These are phyloP conservation scores for Gandaritis pyraliata DNA, from an alignment of 2,888 invertebrate genomes.

Conservation along the genomic window DNA sequence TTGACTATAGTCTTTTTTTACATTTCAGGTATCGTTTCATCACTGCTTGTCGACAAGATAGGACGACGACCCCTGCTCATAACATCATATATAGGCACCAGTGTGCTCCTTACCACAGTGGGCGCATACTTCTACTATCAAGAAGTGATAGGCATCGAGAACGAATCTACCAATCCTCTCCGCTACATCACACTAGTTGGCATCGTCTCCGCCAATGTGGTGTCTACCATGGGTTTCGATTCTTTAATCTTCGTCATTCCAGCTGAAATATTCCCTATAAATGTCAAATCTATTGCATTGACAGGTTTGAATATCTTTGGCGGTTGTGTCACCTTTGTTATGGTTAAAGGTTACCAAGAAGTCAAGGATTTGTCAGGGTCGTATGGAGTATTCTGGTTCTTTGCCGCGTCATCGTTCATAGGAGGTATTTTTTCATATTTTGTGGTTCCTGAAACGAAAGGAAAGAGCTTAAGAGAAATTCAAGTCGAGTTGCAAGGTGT, in stretches of 20 bases:
- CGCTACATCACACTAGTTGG: conserved; percentile 71
- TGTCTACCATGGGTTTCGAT: conserved; percentile 74
- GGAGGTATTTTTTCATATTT: conserved; percentile 77
- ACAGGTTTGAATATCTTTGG: conserved; percentile 76
- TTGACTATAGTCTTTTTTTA: neutral
- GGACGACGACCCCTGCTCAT: conserved; percentile 80
- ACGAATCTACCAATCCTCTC: conserved; percentile 52
- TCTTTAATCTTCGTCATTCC: conserved; percentile 79
- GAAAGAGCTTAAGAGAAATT: conserved; percentile 82
- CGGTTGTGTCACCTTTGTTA: conserved; percentile 75
- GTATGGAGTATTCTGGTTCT: conserved; percentile 80
- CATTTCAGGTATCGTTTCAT: conserved; percentile 66
- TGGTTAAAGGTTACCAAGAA: conserved; percentile 79
- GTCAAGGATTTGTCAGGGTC: conserved; percentile 75
- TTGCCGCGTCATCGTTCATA: conserved; percentile 69
- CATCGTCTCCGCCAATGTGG: conserved; percentile 60
- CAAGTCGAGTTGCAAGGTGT: conserved; percentile 78
- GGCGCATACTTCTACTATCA: conserved; percentile 71
- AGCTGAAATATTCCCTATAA: conserved; percentile 84
- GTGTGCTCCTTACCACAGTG: conserved; percentile 52
- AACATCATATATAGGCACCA: conserved; percentile 66
- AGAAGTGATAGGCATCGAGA: conserved; percentile 54
- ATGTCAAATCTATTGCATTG: conserved; percentile 82
- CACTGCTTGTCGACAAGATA: conserved; percentile 63
- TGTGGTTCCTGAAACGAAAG: conserved; percentile 84